Base-by-base conservation (phyloP, 2,888 invertebrate species). In the Venusia cambrica region DNA sequence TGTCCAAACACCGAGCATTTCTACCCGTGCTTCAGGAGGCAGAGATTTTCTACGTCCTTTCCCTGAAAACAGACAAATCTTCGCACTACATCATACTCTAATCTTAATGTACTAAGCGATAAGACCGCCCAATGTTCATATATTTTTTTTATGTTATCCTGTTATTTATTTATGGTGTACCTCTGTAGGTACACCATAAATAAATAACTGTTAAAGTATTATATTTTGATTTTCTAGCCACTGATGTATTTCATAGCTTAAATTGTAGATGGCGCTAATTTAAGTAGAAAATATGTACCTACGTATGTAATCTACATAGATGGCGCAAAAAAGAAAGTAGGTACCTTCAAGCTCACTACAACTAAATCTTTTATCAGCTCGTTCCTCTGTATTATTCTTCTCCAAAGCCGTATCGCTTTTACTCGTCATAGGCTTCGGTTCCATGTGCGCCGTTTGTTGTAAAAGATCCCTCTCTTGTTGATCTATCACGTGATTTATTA, bases 1-100 rank as follows among this genome's bases (percentile, higher is more conserved):
- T 2, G 85, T 87, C 87, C 87, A 87, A 8, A 83, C 69, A 16
- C 85, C 85, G 12, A 85, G 72, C 85, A 85, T 84, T 62, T 87
- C 84, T 3, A 87, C 78, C 34, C 63, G 72, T 1, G 73, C 73
- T 51, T 83, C 79, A 7, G 72, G 64, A 9, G 70, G 70, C 6
- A 74, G 39, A 5, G 73, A 68, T 26, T 60, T 61, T 25, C 71
- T 61, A 4, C 66, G 62, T 5, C 50, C 57, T 62, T 68, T 73
- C 2, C 58, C 75, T 80, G 29, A 9, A 62, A 62, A 11, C 14
- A 31, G 13, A 26, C 32, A 3, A 16, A 6, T 8, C n/a, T n/a
- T n/a, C n/a, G n/a, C n/a, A n/a, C n/a, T n/a, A n/a, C n/a, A n/a
- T n/a, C n/a, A n/a, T n/a, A n/a, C n/a, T n/a, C n/a, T n/a, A n/a